These are phyloP conservation scores for Tigriopus californicus DNA, from an alignment of 2,888 invertebrate genomes.

Conservation along the genomic window DNA sequence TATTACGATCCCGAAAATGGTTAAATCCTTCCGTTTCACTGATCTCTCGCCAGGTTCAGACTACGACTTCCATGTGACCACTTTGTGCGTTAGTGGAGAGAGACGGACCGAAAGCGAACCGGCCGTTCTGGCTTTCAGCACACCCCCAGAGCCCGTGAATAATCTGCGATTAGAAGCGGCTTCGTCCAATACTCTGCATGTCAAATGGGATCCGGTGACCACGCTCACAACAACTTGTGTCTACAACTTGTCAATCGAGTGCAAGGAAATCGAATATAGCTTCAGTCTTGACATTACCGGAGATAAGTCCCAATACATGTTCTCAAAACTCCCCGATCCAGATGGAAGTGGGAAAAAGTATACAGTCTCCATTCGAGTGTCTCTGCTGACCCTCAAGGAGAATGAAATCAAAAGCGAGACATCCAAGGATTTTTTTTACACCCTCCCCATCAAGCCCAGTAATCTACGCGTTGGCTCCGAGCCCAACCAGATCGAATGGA, in stretches of 20 bases:
- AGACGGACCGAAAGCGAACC: neutral
- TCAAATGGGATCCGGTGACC: neutral
- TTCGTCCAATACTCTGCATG: neutral
- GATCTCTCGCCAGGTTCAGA: neutral
- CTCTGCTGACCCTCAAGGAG: too few species aligned
- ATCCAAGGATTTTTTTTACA: too few species aligned
- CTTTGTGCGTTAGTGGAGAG: neutral
- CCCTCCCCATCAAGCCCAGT: too few species aligned
- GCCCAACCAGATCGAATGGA: too few species aligned
- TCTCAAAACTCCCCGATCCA: constrained; percentile 5
- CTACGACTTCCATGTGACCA: neutral
- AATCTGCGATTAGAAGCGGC: neutral
- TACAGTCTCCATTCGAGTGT: neutral
- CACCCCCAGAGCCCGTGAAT: neutral
- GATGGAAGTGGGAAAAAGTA: constrained; percentile 5
- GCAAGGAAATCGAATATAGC: neutral
- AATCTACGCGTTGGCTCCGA: neutral
- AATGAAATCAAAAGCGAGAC: too few species aligned
- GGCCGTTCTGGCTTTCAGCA: neutral
- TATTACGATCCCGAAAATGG: neutral
- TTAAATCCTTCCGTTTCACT: neutral
- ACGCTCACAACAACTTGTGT: neutral
- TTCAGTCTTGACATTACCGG: neutral
- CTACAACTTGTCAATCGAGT: neutral
- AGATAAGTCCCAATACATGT: neutral